phyloP scores from a whole-genome alignment of 2,888 invertebrate species.

The Meta bourneti region DNA sequence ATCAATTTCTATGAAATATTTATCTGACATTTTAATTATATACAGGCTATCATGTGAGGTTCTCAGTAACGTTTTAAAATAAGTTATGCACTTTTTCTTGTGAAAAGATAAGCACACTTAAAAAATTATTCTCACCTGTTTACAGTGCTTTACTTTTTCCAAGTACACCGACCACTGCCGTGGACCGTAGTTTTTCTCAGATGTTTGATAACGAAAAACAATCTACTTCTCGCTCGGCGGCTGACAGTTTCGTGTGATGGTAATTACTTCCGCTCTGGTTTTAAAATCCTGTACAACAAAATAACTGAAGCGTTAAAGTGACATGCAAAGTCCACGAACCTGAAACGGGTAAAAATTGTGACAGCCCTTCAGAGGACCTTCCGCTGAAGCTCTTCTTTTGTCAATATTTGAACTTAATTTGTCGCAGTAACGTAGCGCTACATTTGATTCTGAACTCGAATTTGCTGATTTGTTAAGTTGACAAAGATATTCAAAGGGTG shows the following conservation, averaged over 20 bases:
- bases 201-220: background rate
- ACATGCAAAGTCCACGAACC: slow-evolving; percentile 11
- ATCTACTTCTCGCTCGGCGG: background rate
- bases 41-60: too few species aligned
- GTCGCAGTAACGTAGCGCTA: slow-evolving; percentile 24
- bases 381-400: slow-evolving; percentile 9
- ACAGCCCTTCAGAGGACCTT: background rate
- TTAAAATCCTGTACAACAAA: slow-evolving; percentile 22
- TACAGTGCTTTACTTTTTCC: too few species aligned
- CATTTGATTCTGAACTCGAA: slow-evolving; percentile 28
- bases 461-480: slow-evolving; percentile 41
- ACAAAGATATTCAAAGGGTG: background rate
- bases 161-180: too few species aligned
- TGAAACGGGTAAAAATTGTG: slow-evolving; percentile 20
- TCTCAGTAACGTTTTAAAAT: too few species aligned
- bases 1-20: too few species aligned
- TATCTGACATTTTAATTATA: too few species aligned
- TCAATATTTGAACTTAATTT: slow-evolving; percentile 58
- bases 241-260: slow-evolving; percentile 15
- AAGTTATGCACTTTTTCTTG: too few species aligned
- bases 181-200: background rate
- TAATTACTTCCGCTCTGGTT: slow-evolving; percentile 25
- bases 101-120: too few species aligned
- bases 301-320: slow-evolving; percentile 33
- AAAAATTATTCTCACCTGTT: too few species aligned